These are phyloP conservation scores for Stichodactyla mertensii DNA, from an alignment of 64 coral and sea anemone species.

Conservation along the genomic window DNA sequence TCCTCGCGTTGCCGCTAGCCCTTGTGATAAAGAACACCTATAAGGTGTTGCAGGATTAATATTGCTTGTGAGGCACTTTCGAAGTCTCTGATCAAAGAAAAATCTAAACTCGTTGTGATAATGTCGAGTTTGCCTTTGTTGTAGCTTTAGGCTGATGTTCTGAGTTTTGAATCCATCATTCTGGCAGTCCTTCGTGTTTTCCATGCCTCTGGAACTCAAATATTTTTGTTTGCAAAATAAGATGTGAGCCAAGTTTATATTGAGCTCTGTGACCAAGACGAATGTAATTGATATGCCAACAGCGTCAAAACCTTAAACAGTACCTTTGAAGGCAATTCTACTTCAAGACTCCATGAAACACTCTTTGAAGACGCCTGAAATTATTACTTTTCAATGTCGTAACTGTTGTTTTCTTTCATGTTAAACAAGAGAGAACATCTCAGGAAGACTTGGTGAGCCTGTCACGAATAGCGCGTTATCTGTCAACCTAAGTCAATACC, in stretches of 20 bases:
- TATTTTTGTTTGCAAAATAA: neutral
- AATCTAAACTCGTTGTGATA: neutral
- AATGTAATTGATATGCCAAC: neutral
- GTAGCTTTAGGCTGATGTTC: neutral
- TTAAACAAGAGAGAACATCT: neutral
- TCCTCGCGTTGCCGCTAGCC: conserved; percentile 8
- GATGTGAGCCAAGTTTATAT: neutral
- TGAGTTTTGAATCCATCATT: neutral
- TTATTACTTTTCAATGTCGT: neutral
- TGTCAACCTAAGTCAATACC: neutral
- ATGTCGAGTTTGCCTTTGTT: neutral
- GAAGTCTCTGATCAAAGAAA: conserved; percentile 3
- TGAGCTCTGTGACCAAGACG: neutral
- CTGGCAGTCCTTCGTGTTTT: neutral
- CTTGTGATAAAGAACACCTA: neutral
- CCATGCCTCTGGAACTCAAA: neutral
- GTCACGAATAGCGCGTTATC: conserved; percentile 1
- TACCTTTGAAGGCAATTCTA: too few relatives aligned
- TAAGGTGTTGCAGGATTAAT: conserved; percentile 3
- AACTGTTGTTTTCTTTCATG: neutral
- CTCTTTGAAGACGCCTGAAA: neutral
- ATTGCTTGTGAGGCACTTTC: neutral
- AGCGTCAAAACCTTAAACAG: neutral
- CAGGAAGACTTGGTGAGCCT: neutral
- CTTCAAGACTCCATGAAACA: neutral